phyloP scores from a whole-genome alignment of 1,140 invertebrate genomes.

The Pseudoatta argentina region DNA sequence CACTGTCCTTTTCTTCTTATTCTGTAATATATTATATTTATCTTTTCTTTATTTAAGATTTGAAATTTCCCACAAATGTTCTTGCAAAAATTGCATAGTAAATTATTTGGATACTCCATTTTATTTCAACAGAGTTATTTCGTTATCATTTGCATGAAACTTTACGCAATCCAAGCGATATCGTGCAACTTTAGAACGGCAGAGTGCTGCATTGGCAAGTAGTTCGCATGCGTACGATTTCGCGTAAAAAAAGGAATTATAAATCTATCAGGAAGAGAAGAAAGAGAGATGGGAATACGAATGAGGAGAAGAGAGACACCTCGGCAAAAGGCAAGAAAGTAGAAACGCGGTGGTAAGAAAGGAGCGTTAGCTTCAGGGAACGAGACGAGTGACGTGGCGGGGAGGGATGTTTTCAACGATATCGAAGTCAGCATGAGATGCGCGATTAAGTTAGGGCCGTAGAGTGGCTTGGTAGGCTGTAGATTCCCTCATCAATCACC shows the following conservation, averaged over 20 bases:
- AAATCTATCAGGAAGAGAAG: not conserved
- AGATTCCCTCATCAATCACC: slow-evolving; percentile 77
- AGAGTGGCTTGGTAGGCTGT: slow-evolving; percentile 64
- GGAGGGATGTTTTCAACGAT: slow-evolving; percentile 65
- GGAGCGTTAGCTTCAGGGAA: slow-evolving; percentile 25
- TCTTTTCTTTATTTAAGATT: not conserved
- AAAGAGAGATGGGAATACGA: not conserved
- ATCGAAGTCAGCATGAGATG: slow-evolving; percentile 71
- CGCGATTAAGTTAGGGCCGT: slow-evolving; percentile 59
- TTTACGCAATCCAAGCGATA: slow-evolving; percentile 6
- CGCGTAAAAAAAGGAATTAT: slow-evolving; percentile 25
- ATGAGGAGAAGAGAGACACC: not conserved
- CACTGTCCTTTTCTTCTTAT: not conserved
- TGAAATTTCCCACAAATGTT: not conserved
- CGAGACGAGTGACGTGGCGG: slow-evolving; percentile 21
- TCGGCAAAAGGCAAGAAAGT: slow-evolving; percentile 35
- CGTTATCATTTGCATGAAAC: slow-evolving; percentile 17
- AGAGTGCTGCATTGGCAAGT: slow-evolving; percentile 5
- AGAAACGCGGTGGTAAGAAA: slow-evolving; percentile 29
- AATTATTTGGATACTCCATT: not conserved
- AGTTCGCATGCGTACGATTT: not conserved
- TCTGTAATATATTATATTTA: not conserved
- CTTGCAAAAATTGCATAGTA: not conserved
- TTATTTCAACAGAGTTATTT: slow-evolving; percentile 19
- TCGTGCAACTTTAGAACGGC: not conserved